phyloP scores from a whole-genome alignment of 2,113 vertebrate genomes.

The Cardinalis cardinalis region DNA sequence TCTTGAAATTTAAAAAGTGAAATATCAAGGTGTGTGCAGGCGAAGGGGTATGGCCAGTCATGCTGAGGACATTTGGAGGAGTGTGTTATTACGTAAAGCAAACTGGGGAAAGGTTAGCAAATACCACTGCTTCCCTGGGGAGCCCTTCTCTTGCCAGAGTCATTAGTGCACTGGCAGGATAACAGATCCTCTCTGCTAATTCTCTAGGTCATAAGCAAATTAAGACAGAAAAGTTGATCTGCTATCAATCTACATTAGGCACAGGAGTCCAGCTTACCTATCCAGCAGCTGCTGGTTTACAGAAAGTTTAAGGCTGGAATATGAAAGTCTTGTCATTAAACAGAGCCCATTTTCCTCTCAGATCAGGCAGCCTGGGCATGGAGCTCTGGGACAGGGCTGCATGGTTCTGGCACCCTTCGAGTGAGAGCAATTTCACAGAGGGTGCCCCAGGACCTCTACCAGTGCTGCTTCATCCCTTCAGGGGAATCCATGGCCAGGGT shows the following conservation, averaged over 20 bases:
- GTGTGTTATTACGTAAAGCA: constrained; percentile 7
- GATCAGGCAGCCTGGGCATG: background rate
- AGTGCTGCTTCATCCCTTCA: accelerated
- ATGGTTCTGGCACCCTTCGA: accelerated
- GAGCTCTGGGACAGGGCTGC: background rate
- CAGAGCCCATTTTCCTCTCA: background rate
- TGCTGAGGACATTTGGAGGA: background rate
- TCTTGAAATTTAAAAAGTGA: background rate
- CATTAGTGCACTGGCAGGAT: background rate
- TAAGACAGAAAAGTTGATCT: constrained; percentile 21
- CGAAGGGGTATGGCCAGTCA: background rate
- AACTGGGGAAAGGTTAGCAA: constrained; percentile 17
- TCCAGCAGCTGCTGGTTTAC: background rate
- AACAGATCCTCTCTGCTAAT: background rate
- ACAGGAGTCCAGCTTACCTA: background rate
- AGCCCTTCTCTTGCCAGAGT: constrained; percentile 9
- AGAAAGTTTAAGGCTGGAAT: background rate
- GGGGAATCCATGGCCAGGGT: background rate
- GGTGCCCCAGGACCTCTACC: background rate
- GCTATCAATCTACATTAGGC: background rate
- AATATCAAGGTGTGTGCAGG: background rate
- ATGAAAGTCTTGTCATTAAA: background rate
- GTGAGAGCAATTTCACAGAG: accelerated
- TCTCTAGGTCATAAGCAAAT: constrained; percentile 45
- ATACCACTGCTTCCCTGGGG: constrained; percentile 31